Conservation (phyloP, 1,140 invertebrate genomes). For the Adelges cooleyi region DNA sequence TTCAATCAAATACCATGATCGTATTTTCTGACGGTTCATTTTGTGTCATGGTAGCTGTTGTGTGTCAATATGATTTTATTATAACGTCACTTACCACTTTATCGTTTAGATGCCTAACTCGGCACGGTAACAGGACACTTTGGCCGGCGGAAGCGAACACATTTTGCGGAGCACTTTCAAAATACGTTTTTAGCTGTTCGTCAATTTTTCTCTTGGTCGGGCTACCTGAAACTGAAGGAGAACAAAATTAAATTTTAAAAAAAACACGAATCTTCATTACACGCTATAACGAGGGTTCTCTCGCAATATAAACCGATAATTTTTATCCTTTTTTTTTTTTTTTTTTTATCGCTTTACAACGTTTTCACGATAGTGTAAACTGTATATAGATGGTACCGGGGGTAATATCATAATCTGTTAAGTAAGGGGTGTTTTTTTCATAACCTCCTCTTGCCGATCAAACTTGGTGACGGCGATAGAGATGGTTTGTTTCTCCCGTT, state of each 20-base stretch:
- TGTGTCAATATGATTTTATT: too few relatives aligned
- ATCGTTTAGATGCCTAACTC: slow-evolving; percentile 48
- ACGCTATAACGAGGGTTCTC: neutral
- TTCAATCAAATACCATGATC: too few relatives aligned
- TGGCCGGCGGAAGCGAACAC: slow-evolving; percentile 45
- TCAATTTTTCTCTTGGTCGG: slow-evolving; percentile 2
- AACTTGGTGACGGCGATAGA: neutral
- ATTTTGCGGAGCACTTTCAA: slow-evolving; percentile 41
- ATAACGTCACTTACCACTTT: slow-evolving; percentile 51
- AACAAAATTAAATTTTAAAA: neutral
- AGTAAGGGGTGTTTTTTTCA: neutral
- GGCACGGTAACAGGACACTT: slow-evolving; percentile 49
- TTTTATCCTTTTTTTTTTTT: neutral
- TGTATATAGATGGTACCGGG: neutral
- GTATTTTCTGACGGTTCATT: too few relatives aligned
- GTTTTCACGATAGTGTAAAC: too few relatives aligned
- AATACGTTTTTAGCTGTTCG: slow-evolving; percentile 34
- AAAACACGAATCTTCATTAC: neutral
- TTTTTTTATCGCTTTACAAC: neutral
- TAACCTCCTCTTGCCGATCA: neutral
- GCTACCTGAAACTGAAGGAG: slow-evolving; percentile 1
- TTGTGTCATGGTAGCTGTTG: too few relatives aligned
- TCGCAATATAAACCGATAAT: neutral
- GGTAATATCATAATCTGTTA: slow-evolving; percentile 17
- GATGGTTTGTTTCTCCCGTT: neutral